A percentile compares a stretch with the other conserved stretches of the same genome.
These are phyloP conservation scores for Grapholita molesta DNA, from an alignment of 1,140 invertebrate species.

Conservation along the genomic window DNA sequence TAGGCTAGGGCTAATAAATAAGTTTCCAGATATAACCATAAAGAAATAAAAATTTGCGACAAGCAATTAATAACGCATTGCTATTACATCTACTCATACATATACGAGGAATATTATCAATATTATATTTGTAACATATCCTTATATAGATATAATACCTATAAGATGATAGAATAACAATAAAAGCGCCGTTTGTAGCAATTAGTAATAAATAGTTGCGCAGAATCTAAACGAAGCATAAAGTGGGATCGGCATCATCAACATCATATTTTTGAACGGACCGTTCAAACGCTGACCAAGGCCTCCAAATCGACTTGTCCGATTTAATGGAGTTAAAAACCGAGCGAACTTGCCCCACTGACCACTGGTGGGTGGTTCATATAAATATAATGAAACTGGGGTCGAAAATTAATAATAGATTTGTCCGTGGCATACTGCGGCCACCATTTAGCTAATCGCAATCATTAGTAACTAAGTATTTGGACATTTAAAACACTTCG, in stretches of 20 bases:
- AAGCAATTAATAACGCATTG: no score
- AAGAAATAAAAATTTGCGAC: no score
- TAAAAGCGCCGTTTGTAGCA: no score
- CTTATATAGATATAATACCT: no score
- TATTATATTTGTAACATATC: no score
- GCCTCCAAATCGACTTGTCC: slow-evolving; percentile 67
- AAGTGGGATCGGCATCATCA: neutral
- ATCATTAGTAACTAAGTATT: neutral
- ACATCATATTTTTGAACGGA: slow-evolving; percentile 17
- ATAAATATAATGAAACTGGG: slow-evolving; percentile 62
- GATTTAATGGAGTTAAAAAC: slow-evolving; percentile 71
- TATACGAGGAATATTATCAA: no score
- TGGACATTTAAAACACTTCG: neutral
- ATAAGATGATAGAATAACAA: no score
- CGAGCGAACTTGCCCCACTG: slow-evolving; percentile 72
- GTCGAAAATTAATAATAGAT: slow-evolving; percentile 50
- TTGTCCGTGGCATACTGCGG: slow-evolving; percentile 43
- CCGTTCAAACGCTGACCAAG: slow-evolving; percentile 51
- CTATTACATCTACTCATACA: no score
- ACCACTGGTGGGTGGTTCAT: slow-evolving; percentile 55
- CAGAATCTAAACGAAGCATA: neutral
- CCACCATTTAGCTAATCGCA: slow-evolving; percentile 21
- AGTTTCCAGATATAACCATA: no score
- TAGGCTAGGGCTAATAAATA: no score
- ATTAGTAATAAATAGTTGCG: neutral